Conservation (phyloP, 2,888 invertebrate genomes). For the Mythimna albipuncta region DNA sequence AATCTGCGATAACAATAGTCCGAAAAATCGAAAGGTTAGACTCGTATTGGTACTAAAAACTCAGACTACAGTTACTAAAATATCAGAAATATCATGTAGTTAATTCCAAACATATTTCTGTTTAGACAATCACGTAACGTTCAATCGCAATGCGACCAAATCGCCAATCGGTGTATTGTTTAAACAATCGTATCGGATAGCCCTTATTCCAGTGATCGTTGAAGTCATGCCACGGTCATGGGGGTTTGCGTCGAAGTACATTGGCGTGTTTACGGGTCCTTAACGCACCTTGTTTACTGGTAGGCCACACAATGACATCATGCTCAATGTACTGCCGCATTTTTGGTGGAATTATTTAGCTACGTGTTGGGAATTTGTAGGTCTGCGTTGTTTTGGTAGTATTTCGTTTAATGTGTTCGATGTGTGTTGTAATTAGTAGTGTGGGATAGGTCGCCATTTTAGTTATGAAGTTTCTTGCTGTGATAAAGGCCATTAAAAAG, state of each 20-base stretch:
- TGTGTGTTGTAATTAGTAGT: not conserved
- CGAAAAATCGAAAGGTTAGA: not conserved
- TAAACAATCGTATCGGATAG: not conserved
- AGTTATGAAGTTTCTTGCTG: not conserved
- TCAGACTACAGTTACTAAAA: too few species aligned
- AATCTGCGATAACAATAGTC: not conserved
- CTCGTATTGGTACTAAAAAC: too few species aligned
- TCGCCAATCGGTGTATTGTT: not conserved
- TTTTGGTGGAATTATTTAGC: constrained; percentile 22
- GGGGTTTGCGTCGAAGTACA: constrained; percentile 40
- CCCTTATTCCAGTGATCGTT: constrained; percentile 16
- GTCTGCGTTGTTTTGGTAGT: constrained; percentile 22
- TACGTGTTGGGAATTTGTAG: constrained; percentile 26
- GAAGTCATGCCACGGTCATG: constrained; percentile 31
- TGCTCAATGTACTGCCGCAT: constrained; percentile 10
- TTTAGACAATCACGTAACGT: too few species aligned
- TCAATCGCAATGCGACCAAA: not conserved
- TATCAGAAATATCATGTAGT: too few species aligned
- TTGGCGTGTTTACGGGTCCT: constrained; percentile 53
- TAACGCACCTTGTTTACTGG: constrained; percentile 49
- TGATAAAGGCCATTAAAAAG: too few species aligned
- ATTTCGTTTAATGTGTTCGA: constrained; percentile 29
- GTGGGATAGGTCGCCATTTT: not conserved
- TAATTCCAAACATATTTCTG: too few species aligned
- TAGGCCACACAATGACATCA: constrained; percentile 49